phyloP scores from a whole-genome alignment of 2,113 vertebrate species.

The Caracal caracal region DNA sequence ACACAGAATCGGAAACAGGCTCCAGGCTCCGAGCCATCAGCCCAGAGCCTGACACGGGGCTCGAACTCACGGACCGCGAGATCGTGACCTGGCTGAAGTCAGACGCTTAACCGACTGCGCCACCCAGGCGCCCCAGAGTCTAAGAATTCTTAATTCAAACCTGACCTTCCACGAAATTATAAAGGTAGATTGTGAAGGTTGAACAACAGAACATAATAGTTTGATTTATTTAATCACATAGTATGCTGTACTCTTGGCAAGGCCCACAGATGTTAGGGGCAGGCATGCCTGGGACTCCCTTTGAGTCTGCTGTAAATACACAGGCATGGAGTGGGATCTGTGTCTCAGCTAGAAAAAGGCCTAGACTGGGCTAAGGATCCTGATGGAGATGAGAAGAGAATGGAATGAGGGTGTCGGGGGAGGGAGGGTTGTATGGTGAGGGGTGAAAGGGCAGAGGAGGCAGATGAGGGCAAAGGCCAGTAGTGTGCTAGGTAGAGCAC shows the following conservation, averaged over 20 bases:
- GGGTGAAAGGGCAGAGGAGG: background rate
- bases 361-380: background rate
- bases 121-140: background rate
- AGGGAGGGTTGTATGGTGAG: background rate
- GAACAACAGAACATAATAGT: background rate
- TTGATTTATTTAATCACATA: conserved; percentile 9
- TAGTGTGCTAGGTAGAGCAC: background rate
- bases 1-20: no score
- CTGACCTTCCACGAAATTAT: background rate
- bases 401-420: background rate
- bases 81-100: no score
- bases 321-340: background rate
- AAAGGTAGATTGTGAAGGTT: background rate
- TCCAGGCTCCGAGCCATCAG: no score
- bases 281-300: background rate
- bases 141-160: conserved; percentile 20
- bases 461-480: background rate
- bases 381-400: background rate
- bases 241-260: background rate
- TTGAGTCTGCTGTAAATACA: background rate
- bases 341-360: background rate
- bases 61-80: no score
- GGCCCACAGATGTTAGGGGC: background rate
- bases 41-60: no score
- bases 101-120: no score